Evolutionary conservation across 2,888 invertebrate genomes (phyloP).

Genomic region (Drosophila mimica): DNA sequence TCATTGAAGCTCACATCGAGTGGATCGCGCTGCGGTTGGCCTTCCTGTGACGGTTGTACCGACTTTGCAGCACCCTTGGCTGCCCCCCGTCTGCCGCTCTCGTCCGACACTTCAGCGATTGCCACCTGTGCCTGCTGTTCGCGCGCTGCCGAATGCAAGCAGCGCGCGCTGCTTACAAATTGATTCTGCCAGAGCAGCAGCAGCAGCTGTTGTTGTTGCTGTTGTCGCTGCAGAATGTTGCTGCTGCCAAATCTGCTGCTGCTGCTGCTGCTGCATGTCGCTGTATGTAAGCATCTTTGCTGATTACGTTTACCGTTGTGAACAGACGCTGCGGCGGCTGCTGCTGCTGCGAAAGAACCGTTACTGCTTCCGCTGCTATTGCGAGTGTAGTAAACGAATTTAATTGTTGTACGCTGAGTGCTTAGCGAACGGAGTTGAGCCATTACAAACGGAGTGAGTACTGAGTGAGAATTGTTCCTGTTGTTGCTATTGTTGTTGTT

Average conservation of each 20-base stretch:
- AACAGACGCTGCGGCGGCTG: conserved; percentile 30
- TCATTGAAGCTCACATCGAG: conserved; percentile 95
- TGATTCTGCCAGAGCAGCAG: conserved; percentile 31
- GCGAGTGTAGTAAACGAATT: conserved; percentile 79
- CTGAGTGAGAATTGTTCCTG: background rate
- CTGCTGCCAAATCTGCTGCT: conserved; percentile 13
- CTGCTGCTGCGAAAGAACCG: conserved; percentile 28
- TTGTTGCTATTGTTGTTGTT: conserved; percentile 1
- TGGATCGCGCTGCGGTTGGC: conserved; percentile 87
- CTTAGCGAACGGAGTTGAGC: conserved; percentile 85
- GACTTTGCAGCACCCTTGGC: background rate
- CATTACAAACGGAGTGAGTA: conserved; percentile 79
- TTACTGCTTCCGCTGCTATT: conserved; percentile 48
- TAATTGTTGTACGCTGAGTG: conserved; percentile 82
- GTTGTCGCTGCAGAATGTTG: conserved; percentile 12
- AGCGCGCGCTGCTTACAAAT: conserved; percentile 22
- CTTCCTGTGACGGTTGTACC: conserved; percentile 53
- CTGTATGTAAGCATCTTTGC: conserved; percentile 33
- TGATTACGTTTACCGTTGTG: conserved; percentile 14
- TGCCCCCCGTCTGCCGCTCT: conserved; percentile 9
- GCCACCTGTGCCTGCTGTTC: conserved; percentile 48
- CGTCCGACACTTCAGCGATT: conserved; percentile 15
- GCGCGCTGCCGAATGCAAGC: conserved; percentile 56
- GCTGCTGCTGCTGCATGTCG: conserved; percentile 32
- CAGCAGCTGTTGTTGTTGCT: conserved; percentile 12